Evolutionary conservation across 2,113 vertebrate genomes (phyloP), one percentile per base, ranked within the genome.

Genomic region (Smithornis capensis): DNA sequence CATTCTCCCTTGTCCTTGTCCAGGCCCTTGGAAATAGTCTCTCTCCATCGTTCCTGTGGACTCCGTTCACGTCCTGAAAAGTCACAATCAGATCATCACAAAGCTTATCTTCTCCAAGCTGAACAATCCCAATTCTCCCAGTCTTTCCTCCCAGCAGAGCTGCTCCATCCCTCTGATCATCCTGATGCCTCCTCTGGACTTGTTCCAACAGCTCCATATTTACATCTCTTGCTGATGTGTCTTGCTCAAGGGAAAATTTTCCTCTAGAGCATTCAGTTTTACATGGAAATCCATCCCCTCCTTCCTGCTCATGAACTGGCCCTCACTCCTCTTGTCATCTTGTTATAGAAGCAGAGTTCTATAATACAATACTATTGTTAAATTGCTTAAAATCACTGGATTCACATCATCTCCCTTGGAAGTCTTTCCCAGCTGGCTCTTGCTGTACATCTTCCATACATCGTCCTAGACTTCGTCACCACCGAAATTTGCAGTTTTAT

Each of bases 1-100:
- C 42, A 57, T 57, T 10, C 19, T 22, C 5, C 1, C 1, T 11
- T 22, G 6, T 50, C 44, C 59, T 50, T 31, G 0, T 73, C 50
- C 57, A 71, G 7, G 0, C 21, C 13, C 4, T 7, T 49, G 13
- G 0, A 0, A n/a, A 7, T 8, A 0, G 0, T 50, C 27, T 31
- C 25, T 71, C 42, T 18, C 22, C 50, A 19, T 31, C 0, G 27
- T 37, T 42, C 14, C 3, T 50, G 21, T 11, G 1, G 0, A 21
- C 4, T 0, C 59, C 19, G 27, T 44, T 2, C 31, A 50, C 7
- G 42, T 6, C 0, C 44, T 73, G 18, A 2, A 33, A 23, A 44
- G 31, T 3, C 50, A 22, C 47, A 4, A 0, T 53, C 2, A 8
- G 4, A 1, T 70, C 64, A 38, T 8, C 15, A 27, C 12, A 6